These are phyloP conservation scores for Acleris sparsana DNA, from an alignment of 2,888 invertebrate genomes.

Conservation along the genomic window DNA sequence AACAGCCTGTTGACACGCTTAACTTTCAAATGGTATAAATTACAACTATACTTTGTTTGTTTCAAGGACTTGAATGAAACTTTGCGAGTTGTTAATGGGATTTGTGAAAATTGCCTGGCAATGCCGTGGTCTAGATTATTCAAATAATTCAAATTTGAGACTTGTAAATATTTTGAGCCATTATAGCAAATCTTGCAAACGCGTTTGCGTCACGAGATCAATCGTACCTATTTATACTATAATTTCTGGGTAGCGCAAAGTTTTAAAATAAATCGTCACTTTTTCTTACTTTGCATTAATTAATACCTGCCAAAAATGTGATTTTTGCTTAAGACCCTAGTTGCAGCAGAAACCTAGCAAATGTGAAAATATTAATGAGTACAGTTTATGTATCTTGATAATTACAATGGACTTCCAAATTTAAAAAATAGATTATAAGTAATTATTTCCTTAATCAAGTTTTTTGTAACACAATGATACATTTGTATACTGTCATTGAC, in stretches of 20 bases:
- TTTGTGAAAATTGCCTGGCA: too few species aligned
- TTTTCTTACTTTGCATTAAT: too few species aligned
- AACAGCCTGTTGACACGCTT: slow-evolving; percentile 25
- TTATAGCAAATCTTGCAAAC: too few species aligned
- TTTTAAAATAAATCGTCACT: too few species aligned
- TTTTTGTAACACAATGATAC: slow-evolving; percentile 5
- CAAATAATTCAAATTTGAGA: background rate
- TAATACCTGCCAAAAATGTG: too few species aligned
- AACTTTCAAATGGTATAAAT: slow-evolving; percentile 9
- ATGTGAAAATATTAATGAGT: too few species aligned
- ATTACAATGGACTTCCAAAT: background rate
- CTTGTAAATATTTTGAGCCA: slow-evolving; percentile 1
- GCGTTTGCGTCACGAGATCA: too few species aligned
- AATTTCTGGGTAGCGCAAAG: too few species aligned
- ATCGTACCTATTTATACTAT: too few species aligned
- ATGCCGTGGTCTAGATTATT: slow-evolving; percentile 21
- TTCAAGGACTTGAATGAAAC: slow-evolving; percentile 15
- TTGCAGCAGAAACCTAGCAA: too few species aligned
- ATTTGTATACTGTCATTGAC: slow-evolving; percentile 59
- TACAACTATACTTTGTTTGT: slow-evolving; percentile 1
- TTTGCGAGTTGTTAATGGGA: background rate
- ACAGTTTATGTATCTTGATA: background rate
- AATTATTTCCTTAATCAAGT: background rate
- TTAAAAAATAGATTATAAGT: background rate
- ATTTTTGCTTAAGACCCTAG: too few species aligned